Conservation (phyloP, 2,113 vertebrate species). For the Calidris pygmaea region DNA sequence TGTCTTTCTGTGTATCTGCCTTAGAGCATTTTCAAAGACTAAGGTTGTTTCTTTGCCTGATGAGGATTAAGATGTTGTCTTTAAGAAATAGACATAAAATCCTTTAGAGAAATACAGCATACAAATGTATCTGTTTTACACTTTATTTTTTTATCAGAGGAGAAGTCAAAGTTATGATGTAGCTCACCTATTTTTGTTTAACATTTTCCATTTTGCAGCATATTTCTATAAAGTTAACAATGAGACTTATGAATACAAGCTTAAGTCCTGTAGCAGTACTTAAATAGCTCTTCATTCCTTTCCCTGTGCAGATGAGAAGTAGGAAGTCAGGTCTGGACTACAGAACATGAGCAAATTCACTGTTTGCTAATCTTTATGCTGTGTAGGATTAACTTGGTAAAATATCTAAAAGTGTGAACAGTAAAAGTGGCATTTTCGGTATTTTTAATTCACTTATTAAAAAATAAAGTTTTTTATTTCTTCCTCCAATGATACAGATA, state of each 20-base stretch:
- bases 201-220: not conserved
- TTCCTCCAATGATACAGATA: not conserved
- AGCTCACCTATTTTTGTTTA: not conserved
- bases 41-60: not conserved
- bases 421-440: not conserved
- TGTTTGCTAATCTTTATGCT: not conserved
- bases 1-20: not conserved
- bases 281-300: not conserved
- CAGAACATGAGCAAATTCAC: not conserved
- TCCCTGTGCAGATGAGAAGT: not conserved
- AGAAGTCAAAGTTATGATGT: not conserved
- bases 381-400: not conserved
- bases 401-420: not conserved
- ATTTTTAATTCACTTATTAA: not conserved
- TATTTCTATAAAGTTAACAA: not conserved
- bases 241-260: not conserved
- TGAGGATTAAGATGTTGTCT: not conserved
- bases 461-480: slow-evolving; percentile 16
- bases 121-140: not conserved
- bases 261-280: not conserved
- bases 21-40: not conserved
- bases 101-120: not conserved
- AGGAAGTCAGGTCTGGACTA: not conserved
- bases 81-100: not conserved
- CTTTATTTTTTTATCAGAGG: not conserved